Base-by-base conservation (phyloP, 2,113 vertebrate genomes). In the Microcebus ravelobensis region DNA sequence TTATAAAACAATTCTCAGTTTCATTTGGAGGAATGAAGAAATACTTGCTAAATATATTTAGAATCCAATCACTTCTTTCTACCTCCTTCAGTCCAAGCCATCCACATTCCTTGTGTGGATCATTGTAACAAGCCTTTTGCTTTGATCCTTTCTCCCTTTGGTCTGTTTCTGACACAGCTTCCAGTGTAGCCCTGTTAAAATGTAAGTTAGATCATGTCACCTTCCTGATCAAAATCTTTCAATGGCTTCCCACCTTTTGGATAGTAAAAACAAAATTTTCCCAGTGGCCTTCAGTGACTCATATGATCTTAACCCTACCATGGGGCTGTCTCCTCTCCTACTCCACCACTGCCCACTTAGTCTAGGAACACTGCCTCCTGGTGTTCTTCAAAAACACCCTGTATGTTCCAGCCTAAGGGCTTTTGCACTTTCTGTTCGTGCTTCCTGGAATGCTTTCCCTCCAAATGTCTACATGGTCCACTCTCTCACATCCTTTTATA, bases 1-100 rank as follows among this genome's bases (percentile, higher is more conserved):
- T 55, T 74, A 61, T 50, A 80, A 94, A 94, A 59, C 34, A 50
- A 73, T 52, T 90, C 59, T 81, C 57, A n/a, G 52, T 21, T 97
- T 86, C 14, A 34, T 34, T 25, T 67, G 31, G 17, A 81, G 25
- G 18, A 68, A 68, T 70, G 31, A 92, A 68, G 13, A 67, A 14
- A 15, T 48, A 31, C 17, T 9, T 81, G 80, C 21, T 57, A 74
- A 73, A 68, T n/a, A 31, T 65, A n/a, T 63, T 77, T 45, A 55
- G 4, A 87, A 18, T 29, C 20, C 25, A 13, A 21, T 52, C 5
- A 70, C 65, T 80, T 81, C 67, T 70, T 77, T 55, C 23, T 4
- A 25, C 5, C 6, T 39, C 29, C 1, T 94, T 74, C 68, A n/a
- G 39, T 94, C 48, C 23, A 84, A 89, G 34, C 14, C 57, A 42